Conservation (phyloP, 2,797 vertebrate genomes). For the Echeneis naucrates region DNA sequence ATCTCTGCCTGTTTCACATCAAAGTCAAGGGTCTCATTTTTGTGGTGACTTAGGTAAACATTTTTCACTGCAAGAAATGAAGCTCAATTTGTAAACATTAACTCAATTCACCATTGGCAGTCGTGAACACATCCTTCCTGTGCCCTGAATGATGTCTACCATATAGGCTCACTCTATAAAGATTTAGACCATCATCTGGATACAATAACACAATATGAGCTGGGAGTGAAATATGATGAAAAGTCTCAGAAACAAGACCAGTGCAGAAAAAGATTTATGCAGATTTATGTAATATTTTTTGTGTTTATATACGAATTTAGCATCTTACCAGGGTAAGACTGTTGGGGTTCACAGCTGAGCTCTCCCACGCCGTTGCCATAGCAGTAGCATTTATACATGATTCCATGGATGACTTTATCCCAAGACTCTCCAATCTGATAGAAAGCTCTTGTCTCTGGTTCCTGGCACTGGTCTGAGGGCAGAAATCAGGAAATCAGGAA, state of each 20-base stretch:
- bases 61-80: constrained; percentile 21
- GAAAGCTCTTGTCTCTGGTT: constrained; percentile 92
- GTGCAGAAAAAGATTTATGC: background rate
- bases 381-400: constrained; percentile 95
- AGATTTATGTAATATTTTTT: background rate
- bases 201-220: background rate
- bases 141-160: background rate
- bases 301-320: background rate
- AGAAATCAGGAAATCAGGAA: constrained; percentile 11
- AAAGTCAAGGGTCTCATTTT: constrained; percentile 70
- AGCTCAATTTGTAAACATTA: constrained; percentile 17
- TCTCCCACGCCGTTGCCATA: constrained; percentile 98
- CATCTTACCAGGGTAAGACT: constrained; percentile 88
- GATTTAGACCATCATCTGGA: too few species aligned
- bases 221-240: background rate
- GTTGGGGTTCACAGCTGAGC: constrained; percentile 94
- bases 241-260: background rate
- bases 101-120: constrained; percentile 8
- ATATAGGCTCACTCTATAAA: too few species aligned
- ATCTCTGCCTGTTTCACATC: constrained; percentile 72
- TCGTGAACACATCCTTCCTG: background rate
- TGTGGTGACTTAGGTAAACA: constrained; percentile 59
- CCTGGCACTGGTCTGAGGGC: constrained; percentile 94
- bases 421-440: constrained; percentile 97
- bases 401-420: constrained; percentile 91